Base-by-base conservation (phyloP, 2,113 vertebrate species). In the Crotalus tigris region DNA sequence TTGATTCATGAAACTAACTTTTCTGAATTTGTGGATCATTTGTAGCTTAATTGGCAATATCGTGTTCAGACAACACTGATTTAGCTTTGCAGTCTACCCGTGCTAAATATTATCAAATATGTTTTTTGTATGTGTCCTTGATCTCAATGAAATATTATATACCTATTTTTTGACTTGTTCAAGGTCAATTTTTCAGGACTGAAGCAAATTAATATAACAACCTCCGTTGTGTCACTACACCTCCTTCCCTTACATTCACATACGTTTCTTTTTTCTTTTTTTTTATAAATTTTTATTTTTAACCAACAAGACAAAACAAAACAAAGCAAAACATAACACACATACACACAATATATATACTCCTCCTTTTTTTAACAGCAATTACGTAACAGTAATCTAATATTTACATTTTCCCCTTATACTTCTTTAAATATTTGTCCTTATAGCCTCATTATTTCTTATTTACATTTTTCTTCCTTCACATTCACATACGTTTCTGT, bases 101-200 rank as follows among this genome's bases (percentile, higher is more conserved):
- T 95, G 92, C 87, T 88, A 93, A 69, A 87, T 69, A 21, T 0
- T 0, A n/a, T 88, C 81, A 89, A 44, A 87, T 0, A 0, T 92
- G 29, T 88, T 87, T 95, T 88, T 17, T 64, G 19, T 92, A n/a
- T 81, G 24, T 44, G 11, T 91, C 59, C 64, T 75, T 92, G 93
- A 61, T 24, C 85, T 89, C 5, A 8, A 91, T 91, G 19, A 4
- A 91, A 92, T 87, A 95, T 55, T 93, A 57, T 81, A 49, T 90
- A 95, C 90, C 94, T 1, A 21, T 93, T 44, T 81, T 54, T 59
- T 91, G 91, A 94, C 96, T 91, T 92, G 91, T 69, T 95, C 92
- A 94, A 93, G 94, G 55, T 91, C 95, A 94, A 61, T 81, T 96
- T 75, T 94, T 94, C 46, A 54, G n/a, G 23, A 8, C 24, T 19